Base-by-base conservation (phyloP, 35 echinoderm and acorn worm genomes). In the Eucidaris tribuloides region DNA sequence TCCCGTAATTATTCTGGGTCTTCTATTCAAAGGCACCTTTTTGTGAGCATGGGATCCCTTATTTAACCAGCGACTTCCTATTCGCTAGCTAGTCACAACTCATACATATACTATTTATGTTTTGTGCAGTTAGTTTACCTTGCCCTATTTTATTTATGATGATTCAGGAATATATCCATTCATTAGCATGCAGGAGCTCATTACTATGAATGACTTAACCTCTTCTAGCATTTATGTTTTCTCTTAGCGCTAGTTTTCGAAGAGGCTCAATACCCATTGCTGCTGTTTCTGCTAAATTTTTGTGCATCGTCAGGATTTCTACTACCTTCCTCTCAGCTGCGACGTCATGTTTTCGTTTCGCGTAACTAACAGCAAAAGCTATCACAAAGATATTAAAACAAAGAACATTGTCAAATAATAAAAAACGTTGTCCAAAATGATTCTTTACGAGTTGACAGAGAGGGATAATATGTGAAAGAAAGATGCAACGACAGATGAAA, bases 191-290 rank as follows among this genome's bases (percentile, higher is more conserved):
- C n/a, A 13, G 49, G 49, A 9, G 49, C 49, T 54, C 9, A 54
- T 9, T n/a, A 13, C 9, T 13, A 5, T 59, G 34, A 49, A n/a
- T n/a, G n/a, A n/a, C n/a, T 62, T 95, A 82, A 95, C 92, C 84
- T 89, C 87, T 90, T 96, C 92, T 82, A 96, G n/a, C 92, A 82
- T 96, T 96, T 39, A 90, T 64, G 56, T 96, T 90, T 62, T 96
- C 92, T 46, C n/a, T 96, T 96, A 74, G 92, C 92, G 85, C 92
- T 96, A 42, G 92, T n/a, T 96, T 77, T 96, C 92, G 87, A 86
- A 96, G 56, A 96, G n/a, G 58, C 65, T 90, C 62, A 55, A 90
- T 86, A 15, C 87, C 87, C 87, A 90, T 90, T 71, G 85, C 82
- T 66, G 86, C 87, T 22, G 87, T n/a, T n/a, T n/a, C n/a, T n/a